Conservation (phyloP, 2,888 invertebrate species). For the Coleophora flavipennella region DNA sequence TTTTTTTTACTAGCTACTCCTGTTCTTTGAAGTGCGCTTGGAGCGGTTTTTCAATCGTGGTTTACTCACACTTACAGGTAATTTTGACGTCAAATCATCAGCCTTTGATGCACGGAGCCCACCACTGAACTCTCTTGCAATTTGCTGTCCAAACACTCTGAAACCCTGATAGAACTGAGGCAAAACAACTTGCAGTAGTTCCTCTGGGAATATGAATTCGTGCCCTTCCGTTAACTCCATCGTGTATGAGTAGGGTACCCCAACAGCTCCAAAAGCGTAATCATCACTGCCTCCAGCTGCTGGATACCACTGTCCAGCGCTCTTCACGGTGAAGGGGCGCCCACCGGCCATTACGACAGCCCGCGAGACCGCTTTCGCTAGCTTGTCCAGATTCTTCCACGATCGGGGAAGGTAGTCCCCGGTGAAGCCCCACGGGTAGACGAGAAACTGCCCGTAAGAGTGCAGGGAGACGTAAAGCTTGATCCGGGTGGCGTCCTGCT, state of each 20-base stretch:
- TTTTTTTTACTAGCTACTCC: too few relatives aligned
- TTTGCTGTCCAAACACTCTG: constrained; percentile 36
- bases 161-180: constrained; percentile 58
- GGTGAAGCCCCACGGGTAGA: constrained; percentile 78
- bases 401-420: constrained; percentile 55
- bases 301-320: constrained; percentile 70
- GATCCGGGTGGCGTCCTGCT: constrained; percentile 55
- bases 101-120: too few relatives aligned
- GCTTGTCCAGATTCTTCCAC: constrained; percentile 51
- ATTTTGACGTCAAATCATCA: too few relatives aligned
- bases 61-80: too few relatives aligned
- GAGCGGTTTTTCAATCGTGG: too few relatives aligned
- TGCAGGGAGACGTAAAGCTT: constrained; percentile 80
- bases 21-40: too few relatives aligned
- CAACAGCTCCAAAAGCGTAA: constrained; percentile 68
- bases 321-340: constrained; percentile 52
- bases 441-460: constrained; percentile 76
- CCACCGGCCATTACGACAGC: constrained; percentile 58
- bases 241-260: constrained; percentile 71
- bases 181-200: constrained; percentile 28
- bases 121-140: constrained; percentile 37
- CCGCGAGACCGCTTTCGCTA: constrained; percentile 49
- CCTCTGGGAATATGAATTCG: constrained; percentile 79
- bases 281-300: constrained; percentile 77
- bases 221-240: constrained; percentile 72